A percentile compares a stretch with the other conserved stretches of the same genome.
Conservation (phyloP, 1,140 invertebrate genomes). For the Neodiprion fabricii region DNA sequence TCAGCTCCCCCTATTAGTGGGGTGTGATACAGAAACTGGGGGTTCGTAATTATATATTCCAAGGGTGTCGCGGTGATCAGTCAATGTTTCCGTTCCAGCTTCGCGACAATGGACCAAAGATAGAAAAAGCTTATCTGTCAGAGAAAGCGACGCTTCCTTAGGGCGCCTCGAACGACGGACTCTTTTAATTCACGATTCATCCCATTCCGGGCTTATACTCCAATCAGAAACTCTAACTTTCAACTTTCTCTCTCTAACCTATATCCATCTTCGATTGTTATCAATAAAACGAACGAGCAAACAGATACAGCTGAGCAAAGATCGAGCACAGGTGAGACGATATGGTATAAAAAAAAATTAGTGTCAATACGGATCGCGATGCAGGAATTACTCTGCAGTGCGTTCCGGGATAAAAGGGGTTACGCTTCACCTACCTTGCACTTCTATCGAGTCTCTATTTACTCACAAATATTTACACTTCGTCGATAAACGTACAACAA, state of each 20-base stretch:
- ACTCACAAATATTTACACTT: too few relatives aligned
- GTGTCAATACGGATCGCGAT: too few relatives aligned
- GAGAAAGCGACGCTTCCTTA: slow-evolving; percentile 48
- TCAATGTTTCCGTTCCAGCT: slow-evolving; percentile 62
- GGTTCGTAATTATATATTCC: slow-evolving; percentile 61
- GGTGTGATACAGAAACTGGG: slow-evolving; percentile 46
- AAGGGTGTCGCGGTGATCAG: slow-evolving; percentile 60
- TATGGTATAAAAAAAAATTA: too few relatives aligned
- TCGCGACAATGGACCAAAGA: slow-evolving; percentile 53
- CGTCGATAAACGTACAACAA: too few relatives aligned
- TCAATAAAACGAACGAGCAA: too few relatives aligned
- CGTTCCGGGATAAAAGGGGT: too few relatives aligned
- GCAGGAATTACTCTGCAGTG: too few relatives aligned
- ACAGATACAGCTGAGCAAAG: too few relatives aligned
- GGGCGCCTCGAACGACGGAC: slow-evolving; percentile 34
- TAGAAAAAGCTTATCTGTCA: slow-evolving; percentile 62
- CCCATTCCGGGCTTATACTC: slow-evolving; percentile 22
- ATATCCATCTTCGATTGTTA: too few relatives aligned
- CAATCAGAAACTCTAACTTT: slow-evolving; percentile 21
- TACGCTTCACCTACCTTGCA: too few relatives aligned
- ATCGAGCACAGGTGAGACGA: too few relatives aligned
- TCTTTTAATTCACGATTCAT: slow-evolving; percentile 55
- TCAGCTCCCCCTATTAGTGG: slow-evolving; percentile 55
- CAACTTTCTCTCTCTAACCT: background rate
- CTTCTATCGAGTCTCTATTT: too few relatives aligned